These are phyloP conservation scores for Tenebrosternarchus preto DNA, from an alignment of 2,113 vertebrate genomes.

Conservation along the genomic window DNA sequence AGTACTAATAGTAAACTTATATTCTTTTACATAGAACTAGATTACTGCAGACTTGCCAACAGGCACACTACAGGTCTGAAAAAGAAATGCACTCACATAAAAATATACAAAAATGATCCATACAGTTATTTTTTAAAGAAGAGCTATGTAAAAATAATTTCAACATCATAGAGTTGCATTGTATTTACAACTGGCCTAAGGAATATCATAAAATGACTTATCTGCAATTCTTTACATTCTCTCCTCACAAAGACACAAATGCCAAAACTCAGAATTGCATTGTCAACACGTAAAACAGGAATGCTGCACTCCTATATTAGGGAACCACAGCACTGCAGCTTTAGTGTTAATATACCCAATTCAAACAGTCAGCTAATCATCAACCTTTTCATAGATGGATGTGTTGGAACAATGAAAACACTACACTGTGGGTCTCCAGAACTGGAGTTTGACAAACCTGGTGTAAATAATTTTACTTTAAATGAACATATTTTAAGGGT, in stretches of 20 bases:
- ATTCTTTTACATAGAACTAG: conserved; percentile 26
- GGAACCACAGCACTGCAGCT: background rate
- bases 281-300: background rate
- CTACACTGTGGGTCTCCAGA: background rate
- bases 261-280: background rate
- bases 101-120: conserved; percentile 34
- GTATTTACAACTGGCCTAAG: conserved; percentile 7
- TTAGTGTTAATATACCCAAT: conserved; percentile 11
- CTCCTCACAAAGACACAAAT: conserved; percentile 20
- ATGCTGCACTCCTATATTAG: background rate
- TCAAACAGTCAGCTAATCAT: background rate
- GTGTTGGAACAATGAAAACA: conserved; percentile 6
- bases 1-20: conserved; percentile 27
- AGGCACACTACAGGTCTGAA: conserved; percentile 23
- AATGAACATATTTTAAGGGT: conserved; percentile 28
- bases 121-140: conserved; percentile 24
- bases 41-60: conserved; percentile 26
- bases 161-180: conserved; percentile 16
- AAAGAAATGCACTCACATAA: conserved; percentile 24
- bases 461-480: conserved; percentile 13
- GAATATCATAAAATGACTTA: conserved; percentile 24
- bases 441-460: background rate
- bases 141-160: conserved; percentile 42
- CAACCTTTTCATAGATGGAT: background rate
- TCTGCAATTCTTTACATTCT: conserved; percentile 28